Conservation (phyloP, 2,113 vertebrate genomes). For the Catharus bicknelli region DNA sequence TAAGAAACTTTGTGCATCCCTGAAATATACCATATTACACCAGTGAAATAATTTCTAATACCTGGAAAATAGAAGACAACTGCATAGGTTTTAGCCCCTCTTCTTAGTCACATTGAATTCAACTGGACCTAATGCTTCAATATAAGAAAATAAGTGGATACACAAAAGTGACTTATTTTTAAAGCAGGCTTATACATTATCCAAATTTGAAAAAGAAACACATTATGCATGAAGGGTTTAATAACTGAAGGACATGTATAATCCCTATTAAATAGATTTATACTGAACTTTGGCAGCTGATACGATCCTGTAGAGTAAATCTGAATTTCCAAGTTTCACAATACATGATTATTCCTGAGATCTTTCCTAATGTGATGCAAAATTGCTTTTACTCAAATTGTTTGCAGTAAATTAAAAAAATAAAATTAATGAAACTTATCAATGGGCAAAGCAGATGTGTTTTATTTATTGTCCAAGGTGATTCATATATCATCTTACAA, state of each 20-base stretch:
- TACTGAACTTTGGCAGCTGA: not conserved
- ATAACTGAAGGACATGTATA: not conserved
- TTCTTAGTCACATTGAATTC: not conserved
- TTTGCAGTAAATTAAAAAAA: not conserved
- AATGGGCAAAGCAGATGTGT: not conserved
- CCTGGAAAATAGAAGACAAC: not conserved
- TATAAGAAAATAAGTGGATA: not conserved
- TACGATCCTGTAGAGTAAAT: not conserved
- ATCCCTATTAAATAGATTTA: not conserved
- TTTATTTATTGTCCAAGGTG: not conserved
- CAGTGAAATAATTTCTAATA: not conserved
- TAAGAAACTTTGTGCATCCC: not conserved
- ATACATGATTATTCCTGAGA: not conserved
- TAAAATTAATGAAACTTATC: not conserved
- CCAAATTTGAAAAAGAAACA: not conserved
- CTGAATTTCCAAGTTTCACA: constrained; percentile 8
- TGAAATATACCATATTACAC: not conserved
- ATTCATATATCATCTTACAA: not conserved
- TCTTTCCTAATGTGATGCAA: not conserved
- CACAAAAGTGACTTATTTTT: not conserved
- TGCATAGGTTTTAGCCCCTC: not conserved
- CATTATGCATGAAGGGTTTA: not conserved
- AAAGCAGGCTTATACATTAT: not conserved
- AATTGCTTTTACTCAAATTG: not conserved
- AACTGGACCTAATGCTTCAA: not conserved